These are phyloP conservation scores for Gymnodraco acuticeps DNA, from an alignment of 2,797 vertebrate genomes.

Conservation along the genomic window DNA sequence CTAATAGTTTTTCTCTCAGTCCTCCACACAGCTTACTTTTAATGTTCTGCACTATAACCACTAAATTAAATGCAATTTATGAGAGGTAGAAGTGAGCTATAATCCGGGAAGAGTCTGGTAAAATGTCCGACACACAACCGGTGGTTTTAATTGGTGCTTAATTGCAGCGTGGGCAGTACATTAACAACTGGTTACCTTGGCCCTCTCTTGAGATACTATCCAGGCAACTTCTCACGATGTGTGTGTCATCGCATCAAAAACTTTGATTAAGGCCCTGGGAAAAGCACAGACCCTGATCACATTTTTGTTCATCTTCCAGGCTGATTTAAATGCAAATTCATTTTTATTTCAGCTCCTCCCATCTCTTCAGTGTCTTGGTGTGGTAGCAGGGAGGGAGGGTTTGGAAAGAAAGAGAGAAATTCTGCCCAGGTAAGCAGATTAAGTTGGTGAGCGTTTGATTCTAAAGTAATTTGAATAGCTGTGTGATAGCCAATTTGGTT, in stretches of 20 bases:
- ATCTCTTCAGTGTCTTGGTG: constrained; percentile 65
- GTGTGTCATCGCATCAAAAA: constrained; percentile 78
- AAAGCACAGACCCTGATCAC: constrained; percentile 76
- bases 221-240: constrained; percentile 40
- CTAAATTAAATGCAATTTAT: constrained; percentile 12
- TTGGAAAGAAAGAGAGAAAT: constrained; percentile 46
- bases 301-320: constrained; percentile 77
- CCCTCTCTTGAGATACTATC: constrained; percentile 62
- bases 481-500: constrained; percentile 84
- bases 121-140: constrained; percentile 54
- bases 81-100: constrained; percentile 7
- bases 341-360: constrained; percentile 77
- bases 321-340: constrained; percentile 85
- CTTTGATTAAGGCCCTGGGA: constrained; percentile 79
- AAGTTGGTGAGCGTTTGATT: constrained; percentile 77
- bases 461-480: constrained; percentile 87
- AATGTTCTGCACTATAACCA: constrained; percentile 14
- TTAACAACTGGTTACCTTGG: constrained; percentile 74
- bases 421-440: constrained; percentile 86
- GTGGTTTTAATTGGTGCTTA: constrained; percentile 74
- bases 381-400: constrained; percentile 27
- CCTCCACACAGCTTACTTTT: constrained; percentile 1
- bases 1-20: not conserved
- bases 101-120: constrained; percentile 25
- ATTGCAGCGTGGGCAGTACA: constrained; percentile 72